Conservation (phyloP, 2,888 invertebrate species). For the Alloplasta piceator region DNA sequence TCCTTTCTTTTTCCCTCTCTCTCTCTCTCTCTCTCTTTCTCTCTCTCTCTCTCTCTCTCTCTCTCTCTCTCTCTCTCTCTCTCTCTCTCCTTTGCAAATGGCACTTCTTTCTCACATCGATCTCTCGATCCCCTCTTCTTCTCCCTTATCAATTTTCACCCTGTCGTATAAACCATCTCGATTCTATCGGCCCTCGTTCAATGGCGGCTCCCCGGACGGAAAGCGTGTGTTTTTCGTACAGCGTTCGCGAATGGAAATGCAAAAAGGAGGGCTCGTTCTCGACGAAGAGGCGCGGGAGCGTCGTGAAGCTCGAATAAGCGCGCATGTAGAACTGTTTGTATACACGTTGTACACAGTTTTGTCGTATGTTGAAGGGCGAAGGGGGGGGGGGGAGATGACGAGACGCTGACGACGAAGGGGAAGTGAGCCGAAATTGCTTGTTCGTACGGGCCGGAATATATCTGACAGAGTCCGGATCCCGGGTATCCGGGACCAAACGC, state of each 20-base stretch:
- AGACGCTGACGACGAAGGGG: slow-evolving; percentile 48
- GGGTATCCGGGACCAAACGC: slow-evolving; percentile 60
- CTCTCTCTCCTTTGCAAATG: too few relatives aligned
- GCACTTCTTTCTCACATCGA: neutral
- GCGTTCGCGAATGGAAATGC: too few relatives aligned
- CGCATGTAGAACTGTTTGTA: neutral
- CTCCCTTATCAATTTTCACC: slow-evolving; percentile 43
- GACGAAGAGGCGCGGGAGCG: too few relatives aligned
- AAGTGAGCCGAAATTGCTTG: slow-evolving; percentile 61
- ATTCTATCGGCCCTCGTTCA: slow-evolving; percentile 41
- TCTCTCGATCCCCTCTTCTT: neutral
- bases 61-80: neutral
- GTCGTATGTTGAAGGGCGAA: slow-evolving; percentile 8
- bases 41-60: neutral
- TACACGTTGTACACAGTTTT: slow-evolving; percentile 15
- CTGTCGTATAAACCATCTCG: slow-evolving; percentile 13
- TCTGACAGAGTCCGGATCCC: slow-evolving; percentile 61
- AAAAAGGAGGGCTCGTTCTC: too few relatives aligned
- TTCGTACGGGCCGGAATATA: slow-evolving; percentile 62
- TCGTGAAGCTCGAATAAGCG: neutral
- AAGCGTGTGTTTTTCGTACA: too few relatives aligned
- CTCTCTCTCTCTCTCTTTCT: slow-evolving; percentile 37
- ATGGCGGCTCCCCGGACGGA: slow-evolving; percentile 5
- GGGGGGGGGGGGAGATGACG: slow-evolving; percentile 51
- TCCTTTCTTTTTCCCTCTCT: slow-evolving; percentile 39